Base-by-base conservation (phyloP, 2,113 vertebrate species). In the Ailuropoda melanoleuca region DNA sequence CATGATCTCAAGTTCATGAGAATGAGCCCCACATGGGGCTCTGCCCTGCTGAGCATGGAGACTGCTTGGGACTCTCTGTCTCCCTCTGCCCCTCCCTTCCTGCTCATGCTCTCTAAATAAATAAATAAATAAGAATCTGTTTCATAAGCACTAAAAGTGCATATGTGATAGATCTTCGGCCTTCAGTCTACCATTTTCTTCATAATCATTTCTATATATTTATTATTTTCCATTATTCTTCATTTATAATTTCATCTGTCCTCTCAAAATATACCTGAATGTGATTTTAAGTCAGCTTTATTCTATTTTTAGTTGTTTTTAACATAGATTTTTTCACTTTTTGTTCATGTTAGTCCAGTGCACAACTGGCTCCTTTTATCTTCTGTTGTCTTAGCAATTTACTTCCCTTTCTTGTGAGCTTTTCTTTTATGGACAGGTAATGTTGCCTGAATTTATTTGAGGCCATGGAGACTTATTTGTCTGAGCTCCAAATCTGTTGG, bases 241-340 rank as follows among this genome's bases (percentile, higher is more conserved):
- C 89, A 70, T 58, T 83, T 85, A 53, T 91, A 56, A 89, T 74
- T 83, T 60, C 46, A 66, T 58, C 46, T 58, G 74, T 21, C 6
- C 39, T 88, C 26, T 84, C 81, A 93, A 17, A 17, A 80, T 93
- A 19, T 86, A 92, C 31, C 13, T 46, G 60, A 87, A 84, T 92
- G 23, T 87, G 48, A 91, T 68, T 86, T 97, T 97, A 77, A 77
- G 13, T 87, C 26, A 92, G 60, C 29, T 58, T 74, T 84, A 58
- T 46, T 64, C 19, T 93, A 60, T 66, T 82, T 87, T 68, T 43
- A 83, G 18, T 46, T 82, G 23, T n/a, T 92, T 92, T 90, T 70
- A 96, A 34, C 70, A 29, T 23, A 37, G 58, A 7, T 72, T 43
- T 94, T 87, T 56, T 64, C 24, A 31, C 92, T 83, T 58, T 70